phyloP scores from a whole-genome alignment of 2,797 vertebrate species.

The Nannoperca obscura region DNA sequence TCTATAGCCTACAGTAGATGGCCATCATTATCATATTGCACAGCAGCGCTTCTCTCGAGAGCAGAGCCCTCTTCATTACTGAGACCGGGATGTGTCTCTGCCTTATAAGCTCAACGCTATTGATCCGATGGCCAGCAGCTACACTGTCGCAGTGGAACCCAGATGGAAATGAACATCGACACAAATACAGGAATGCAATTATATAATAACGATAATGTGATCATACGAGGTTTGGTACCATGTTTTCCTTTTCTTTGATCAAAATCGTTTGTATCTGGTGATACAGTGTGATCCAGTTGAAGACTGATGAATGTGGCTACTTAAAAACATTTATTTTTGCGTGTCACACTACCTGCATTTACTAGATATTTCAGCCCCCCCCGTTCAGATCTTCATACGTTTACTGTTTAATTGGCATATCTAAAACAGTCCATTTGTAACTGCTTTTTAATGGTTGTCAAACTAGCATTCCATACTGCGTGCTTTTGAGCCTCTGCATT shows the following conservation, averaged over 20 bases:
- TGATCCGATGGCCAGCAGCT: conserved; percentile 33
- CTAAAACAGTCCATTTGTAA: neutral
- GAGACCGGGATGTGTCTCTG: conserved; percentile 55
- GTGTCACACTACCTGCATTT: neutral
- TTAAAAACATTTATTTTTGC: neutral
- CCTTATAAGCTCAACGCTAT: conserved; percentile 18
- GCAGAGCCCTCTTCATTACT: conserved; percentile 54
- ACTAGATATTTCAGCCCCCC: neutral
- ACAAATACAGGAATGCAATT: conserved; percentile 2
- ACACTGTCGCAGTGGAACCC: conserved; percentile 9
- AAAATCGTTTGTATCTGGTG: neutral
- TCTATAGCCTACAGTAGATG: conserved; percentile 10
- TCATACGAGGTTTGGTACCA: neutral
- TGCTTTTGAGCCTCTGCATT: neutral
- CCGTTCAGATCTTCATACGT: neutral
- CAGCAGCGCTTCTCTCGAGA: conserved; percentile 39
- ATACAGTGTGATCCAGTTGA: neutral
- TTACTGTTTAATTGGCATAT: neutral
- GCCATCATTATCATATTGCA: conserved; percentile 57
- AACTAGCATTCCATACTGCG: neutral
- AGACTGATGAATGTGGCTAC: neutral
- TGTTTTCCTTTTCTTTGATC: neutral
- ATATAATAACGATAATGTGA: neutral
- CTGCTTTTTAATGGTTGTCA: neutral
- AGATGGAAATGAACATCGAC: conserved; percentile 19